Conservation (phyloP, 2,888 invertebrate species). For the Beris morrisii region DNA sequence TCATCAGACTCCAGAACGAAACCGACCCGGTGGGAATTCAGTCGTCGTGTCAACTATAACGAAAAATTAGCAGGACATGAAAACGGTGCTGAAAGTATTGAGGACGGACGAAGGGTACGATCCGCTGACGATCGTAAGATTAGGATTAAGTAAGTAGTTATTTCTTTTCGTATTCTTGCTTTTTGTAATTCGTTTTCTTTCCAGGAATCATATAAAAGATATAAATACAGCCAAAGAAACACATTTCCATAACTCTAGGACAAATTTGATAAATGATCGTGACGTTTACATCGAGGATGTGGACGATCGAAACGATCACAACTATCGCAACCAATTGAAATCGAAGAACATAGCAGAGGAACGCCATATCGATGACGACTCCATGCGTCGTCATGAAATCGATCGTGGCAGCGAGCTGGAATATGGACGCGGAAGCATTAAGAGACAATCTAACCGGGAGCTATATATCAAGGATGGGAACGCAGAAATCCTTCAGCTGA, state of each 20-base stretch:
- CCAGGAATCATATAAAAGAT: conserved; percentile 47
- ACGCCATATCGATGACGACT: conserved; percentile 69
- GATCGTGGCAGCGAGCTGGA: conserved; percentile 73
- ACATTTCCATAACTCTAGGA: conserved; percentile 56
- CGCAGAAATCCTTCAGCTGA: conserved; percentile 77
- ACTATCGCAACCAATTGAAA: conserved; percentile 41
- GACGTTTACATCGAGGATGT: conserved; percentile 53
- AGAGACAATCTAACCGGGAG: conserved; percentile 59
- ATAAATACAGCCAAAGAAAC: conserved; percentile 53
- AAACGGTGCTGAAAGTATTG: conserved; percentile 46
- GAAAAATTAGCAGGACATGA: conserved; percentile 57
- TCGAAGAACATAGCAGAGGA: conserved; percentile 46
- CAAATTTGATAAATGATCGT: conserved; percentile 55
- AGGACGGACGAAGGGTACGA: conserved; percentile 45
- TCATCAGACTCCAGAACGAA: conserved; percentile 65
- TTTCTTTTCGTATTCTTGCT: no score
- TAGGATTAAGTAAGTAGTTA: conserved; percentile 49
- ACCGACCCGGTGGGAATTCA: conserved; percentile 74
- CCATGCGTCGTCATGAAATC: conserved; percentile 73
- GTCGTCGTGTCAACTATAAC: conserved; percentile 60
- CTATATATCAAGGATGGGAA: conserved; percentile 83
- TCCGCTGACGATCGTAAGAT: conserved; percentile 53
- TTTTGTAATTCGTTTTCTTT: neutral
- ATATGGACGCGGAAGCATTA: conserved; percentile 56
- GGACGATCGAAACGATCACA: conserved; percentile 49